Evolutionary conservation across 2,888 invertebrate genomes (phyloP), one percentile per base, ranked within the genome.

Genomic region (Cheiracanthium punctorium): DNA sequence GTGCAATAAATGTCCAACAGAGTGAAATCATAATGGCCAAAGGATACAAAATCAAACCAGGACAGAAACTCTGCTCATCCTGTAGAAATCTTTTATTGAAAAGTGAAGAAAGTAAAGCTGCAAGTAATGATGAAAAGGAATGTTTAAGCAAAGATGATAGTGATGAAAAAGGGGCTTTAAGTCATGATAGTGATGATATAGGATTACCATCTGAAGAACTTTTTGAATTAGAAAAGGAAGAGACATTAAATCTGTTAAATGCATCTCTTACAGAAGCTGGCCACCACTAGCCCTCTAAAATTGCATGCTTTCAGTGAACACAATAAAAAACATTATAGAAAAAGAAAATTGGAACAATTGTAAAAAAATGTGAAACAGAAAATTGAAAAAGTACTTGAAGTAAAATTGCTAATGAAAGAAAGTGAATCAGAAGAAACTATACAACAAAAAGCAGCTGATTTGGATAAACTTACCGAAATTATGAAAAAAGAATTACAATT

Each of bases 381-480:
- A 58, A 58, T 58, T 58, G 58, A 7, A 58, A 58, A 58, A 2
- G 58, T 58, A 1, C 58, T 58, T 7, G 58, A 58, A 58, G 58
- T 58, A 58, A 20, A 58, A 58, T 24, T 2, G 7, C 58, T 4
- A 58, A 58, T 58, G 58, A 4, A 14, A 58, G 58, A 58, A 58
- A 58, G 58, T 58, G 20, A 58, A 58, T 58, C 20, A 58, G 58
- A 58, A 58, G 58, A 58, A 58, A 58, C 58, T n/a, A 58, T 58
- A 58, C 58, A 58, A 58, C 58, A 58, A 58, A 58, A 58, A 58
- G 58, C 58, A 58, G 28, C 58, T 58, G 58, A 58, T 58, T n/a
- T 58, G 58, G 58, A 58, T 58, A 58, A 58, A 58, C 58, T 58
- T 58, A 58, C 58, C 4, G n/a, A 58, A 58, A 58, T 58, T 58